Percentiles rank a stretch among this genome's conserved stretches.
Evolutionary conservation across 2,888 invertebrate species (phyloP).

Genomic region (Pharmacophagus antenor): DNA sequence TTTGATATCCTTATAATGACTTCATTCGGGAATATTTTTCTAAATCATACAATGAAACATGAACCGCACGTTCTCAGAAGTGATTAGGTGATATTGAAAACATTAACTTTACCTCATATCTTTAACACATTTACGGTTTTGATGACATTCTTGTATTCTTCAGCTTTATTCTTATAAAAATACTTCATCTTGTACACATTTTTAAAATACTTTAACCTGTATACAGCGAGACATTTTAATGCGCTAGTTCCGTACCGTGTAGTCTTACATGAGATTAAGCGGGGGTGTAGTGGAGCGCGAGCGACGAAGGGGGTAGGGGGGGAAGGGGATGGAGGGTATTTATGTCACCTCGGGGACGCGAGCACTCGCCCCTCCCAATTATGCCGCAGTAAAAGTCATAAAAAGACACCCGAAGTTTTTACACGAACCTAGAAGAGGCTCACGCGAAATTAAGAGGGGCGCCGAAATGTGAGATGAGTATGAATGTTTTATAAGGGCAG

Average conservation of each 20-base stretch:
- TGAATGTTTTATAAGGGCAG: constrained; percentile 81
- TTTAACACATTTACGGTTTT: neutral
- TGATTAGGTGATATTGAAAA: too few species aligned
- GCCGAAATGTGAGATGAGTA: constrained; percentile 81
- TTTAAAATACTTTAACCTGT: constrained; percentile 51
- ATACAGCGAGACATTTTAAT: constrained; percentile 59
- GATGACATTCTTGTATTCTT: neutral
- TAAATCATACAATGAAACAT: too few species aligned
- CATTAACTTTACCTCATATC: too few species aligned
- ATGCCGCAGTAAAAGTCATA: constrained; percentile 82
- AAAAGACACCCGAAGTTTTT: constrained; percentile 82
- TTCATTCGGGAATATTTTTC: too few species aligned
- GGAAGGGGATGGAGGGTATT: constrained; percentile 74
- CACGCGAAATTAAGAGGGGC: constrained; percentile 81
- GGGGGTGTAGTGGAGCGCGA: constrained; percentile 61
- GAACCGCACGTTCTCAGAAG: too few species aligned
- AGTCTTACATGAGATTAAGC: constrained; percentile 78
- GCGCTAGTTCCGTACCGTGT: constrained; percentile 61
- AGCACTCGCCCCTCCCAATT: constrained; percentile 79
- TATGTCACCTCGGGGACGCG: constrained; percentile 80
- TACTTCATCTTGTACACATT: constrained; percentile 29
- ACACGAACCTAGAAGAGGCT: constrained; percentile 78
- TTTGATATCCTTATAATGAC: too few species aligned
- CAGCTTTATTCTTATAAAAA: neutral
- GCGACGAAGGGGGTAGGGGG: constrained; percentile 61